Evolutionary conservation across 2,797 vertebrate genomes (phyloP), one percentile per base, ranked within the genome.

Genomic region (Cryptoprocta ferox): DNA sequence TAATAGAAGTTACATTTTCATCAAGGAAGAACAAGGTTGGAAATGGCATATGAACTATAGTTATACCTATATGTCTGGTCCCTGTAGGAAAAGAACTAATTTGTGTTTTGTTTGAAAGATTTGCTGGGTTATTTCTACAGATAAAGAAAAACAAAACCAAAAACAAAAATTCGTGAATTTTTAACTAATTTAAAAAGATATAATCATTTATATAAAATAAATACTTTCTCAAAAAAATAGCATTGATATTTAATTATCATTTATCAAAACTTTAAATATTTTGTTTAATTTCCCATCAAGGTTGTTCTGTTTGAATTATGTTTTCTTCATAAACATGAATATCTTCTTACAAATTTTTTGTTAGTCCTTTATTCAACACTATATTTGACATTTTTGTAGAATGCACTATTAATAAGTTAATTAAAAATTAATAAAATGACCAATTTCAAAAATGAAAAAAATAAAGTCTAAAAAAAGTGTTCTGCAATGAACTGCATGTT

Each of bases 101-200:
- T 89, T 6, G 16, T 88, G 84, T 93, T 93, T 59, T 18, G 66
- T 85, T 92, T 95, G 53, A 97, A 97, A 95, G 14, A 63, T 48
- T 89, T 89, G n/a, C 32, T 71, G 11, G 68, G 63, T 73, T 86
- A 50, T 96, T 91, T 95, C 39, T 88, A 48, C 61, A 85, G 4
- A 66, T 87, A 88, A 48, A 93, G 10, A 42, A 73, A 91, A 83
- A n/a, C 10, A 85, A 80, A 89, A 88, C 28, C 2, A 66, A 12
- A 63, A 93, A 39, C 45, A 81, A 84, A 78, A 66, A 11, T 19
- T 53, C 76, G 26, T 56, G 7, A 21, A 39, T 28, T 66, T 92
- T 50, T 50, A 26, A n/a, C 30, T 73, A 94, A 71, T 56, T 68
- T 45, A 53, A 81, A 35, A 88, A 56, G 9, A 50, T 14, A 42